Evolutionary conservation across 2,888 invertebrate genomes (phyloP), one percentile per base, ranked within the genome.

Genomic region (Seira ritae): DNA sequence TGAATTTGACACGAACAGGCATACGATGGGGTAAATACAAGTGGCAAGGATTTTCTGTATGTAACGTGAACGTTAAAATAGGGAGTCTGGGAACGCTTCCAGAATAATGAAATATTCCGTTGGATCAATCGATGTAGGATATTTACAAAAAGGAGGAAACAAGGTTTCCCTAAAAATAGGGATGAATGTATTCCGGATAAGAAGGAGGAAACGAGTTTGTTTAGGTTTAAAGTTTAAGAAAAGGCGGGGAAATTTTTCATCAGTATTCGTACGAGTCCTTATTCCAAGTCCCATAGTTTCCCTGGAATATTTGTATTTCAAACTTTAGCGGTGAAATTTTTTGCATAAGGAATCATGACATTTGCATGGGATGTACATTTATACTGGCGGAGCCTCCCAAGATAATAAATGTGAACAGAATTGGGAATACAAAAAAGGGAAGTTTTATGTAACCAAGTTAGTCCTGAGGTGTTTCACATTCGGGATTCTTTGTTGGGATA

Each of bases 1-100:
- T 66, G 66, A 65, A 15, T 74, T 74, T 74, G 74, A 74, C 74
- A 74, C 65, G 74, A 74, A 74, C 74, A 74, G 66, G 74, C 31
- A 31, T 31, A 31, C 31, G 31, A 31, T 55, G 55, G 55, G 17
- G 55, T n/a, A 12, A n/a, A 55, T 15, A 55, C 6, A 55, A 55
- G 55, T 55, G 15, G 55, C 55, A n/a, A 8, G 17, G 55, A 55
- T 31, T 31, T 8, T 31, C 31, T 55, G 55, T 55, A 55, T 17
- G 55, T 55, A 55, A 55, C 55, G 55, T 55, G 55, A 31, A n/a
- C n/a, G 31, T 31, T 31, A 31, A 8, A 31, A 31, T 31, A 31
- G 31, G 31, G 31, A 31, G 31, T 31, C 31, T 31, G 31, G 31
- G 31, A 55, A 55, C 55, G 15, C 3, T 12, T 55, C 15, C 55